Percentiles rank a stretch among this genome's conserved stretches.
These are phyloP conservation scores for Helleia helle DNA, from an alignment of 2,888 invertebrate genomes.

Conservation along the genomic window DNA sequence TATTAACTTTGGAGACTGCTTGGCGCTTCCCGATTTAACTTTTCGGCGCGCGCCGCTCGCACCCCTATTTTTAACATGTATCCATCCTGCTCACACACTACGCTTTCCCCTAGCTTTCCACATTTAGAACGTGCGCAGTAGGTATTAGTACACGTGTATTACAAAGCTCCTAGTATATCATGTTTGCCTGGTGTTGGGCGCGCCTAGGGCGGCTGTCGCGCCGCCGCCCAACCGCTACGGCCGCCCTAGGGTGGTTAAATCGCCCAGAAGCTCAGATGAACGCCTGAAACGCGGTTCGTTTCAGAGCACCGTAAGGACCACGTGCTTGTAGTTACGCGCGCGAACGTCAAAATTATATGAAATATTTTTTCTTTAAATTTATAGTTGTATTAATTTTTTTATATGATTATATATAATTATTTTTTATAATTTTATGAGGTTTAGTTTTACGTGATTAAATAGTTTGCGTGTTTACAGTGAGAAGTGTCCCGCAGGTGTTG, in stretches of 20 bases:
- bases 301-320: conserved; percentile 37
- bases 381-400: conserved; percentile 20
- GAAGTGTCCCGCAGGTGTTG: conserved; percentile 47
- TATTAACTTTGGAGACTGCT: conserved; percentile 61
- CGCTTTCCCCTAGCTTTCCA: conserved; percentile 57
- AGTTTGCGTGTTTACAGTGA: conserved; percentile 43
- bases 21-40: conserved; percentile 64
- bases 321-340: conserved; percentile 48
- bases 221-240: conserved; percentile 53
- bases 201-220: conserved; percentile 70
- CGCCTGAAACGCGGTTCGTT: conserved; percentile 59
- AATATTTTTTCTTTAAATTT: conserved; percentile 2
- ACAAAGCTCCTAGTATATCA: conserved; percentile 34
- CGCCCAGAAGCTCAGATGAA: conserved; percentile 61
- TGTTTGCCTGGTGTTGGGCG: conserved; percentile 67
- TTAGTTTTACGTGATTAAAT: conserved; percentile 15
- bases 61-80: conserved; percentile 46
- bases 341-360: conserved; percentile 18
- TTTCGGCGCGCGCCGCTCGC: conserved; percentile 31
- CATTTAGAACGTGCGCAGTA: conserved; percentile 53
- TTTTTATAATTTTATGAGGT: conserved; percentile 15
- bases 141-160: conserved; percentile 54
- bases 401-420: not conserved
- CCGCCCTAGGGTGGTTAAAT: conserved; percentile 48
- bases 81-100: conserved; percentile 40